Conservation (phyloP, 2,888 invertebrate species). For the Taenaris catops region DNA sequence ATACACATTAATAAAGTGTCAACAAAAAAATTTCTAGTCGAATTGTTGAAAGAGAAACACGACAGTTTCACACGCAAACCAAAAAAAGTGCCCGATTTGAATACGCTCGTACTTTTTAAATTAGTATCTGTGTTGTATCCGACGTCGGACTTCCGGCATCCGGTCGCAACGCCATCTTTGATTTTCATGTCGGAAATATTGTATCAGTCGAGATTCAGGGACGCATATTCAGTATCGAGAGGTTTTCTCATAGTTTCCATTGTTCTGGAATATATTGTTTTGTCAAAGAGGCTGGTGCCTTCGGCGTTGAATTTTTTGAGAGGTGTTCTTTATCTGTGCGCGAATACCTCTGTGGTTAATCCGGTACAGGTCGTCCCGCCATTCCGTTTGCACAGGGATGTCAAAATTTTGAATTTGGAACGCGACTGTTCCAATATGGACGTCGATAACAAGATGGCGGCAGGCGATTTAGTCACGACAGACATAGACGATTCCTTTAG, state of each 20-base stretch:
- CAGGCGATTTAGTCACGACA: constrained; percentile 74
- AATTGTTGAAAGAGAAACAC: constrained; percentile 87
- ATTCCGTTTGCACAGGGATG: constrained; percentile 78
- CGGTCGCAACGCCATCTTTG: constrained; percentile 91
- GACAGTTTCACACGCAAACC: constrained; percentile 79
- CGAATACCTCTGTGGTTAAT: constrained; percentile 81
- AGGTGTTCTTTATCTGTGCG: constrained; percentile 86
- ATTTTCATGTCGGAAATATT: constrained; percentile 92
- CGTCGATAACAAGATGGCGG: constrained; percentile 62
- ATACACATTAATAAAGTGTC: constrained; percentile 85
- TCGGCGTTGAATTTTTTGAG: constrained; percentile 88
- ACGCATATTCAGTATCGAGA: constrained; percentile 84
- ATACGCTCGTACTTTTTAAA: constrained; percentile 90
- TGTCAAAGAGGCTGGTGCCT: constrained; percentile 91
- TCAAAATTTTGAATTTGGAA: constrained; percentile 80
- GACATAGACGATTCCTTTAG: constrained; percentile 82
- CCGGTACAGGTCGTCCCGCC: constrained; percentile 84
- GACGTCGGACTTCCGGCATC: constrained; percentile 94
- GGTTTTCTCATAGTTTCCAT: constrained; percentile 88
- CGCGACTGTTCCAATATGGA: constrained; percentile 60
- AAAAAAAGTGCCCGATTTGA: constrained; percentile 82
- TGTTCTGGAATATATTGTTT: constrained; percentile 86
- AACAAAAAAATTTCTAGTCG: constrained; percentile 83
- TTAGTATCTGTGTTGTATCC: constrained; percentile 90
- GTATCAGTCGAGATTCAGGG: constrained; percentile 81